phyloP scores from a whole-genome alignment of 92 coral and sea anemone genomes.

The Paragorgia papillata region DNA sequence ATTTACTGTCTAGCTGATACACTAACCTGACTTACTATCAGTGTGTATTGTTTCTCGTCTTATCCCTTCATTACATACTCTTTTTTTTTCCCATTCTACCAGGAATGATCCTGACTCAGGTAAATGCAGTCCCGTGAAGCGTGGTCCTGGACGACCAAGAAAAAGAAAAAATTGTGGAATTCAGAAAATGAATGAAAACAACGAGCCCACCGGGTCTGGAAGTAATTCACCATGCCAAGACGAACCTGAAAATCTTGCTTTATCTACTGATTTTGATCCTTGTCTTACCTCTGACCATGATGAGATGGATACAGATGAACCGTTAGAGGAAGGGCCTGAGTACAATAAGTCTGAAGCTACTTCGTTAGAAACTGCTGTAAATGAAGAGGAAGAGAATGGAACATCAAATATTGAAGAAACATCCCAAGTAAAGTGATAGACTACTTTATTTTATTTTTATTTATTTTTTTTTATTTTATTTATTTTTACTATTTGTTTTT shows the following conservation, averaged over 20 bases:
- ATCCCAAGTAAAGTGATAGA: not conserved
- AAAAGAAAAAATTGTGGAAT: constrained; percentile 90
- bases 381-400: constrained; percentile 16
- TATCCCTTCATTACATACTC: not conserved
- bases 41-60: too few relatives aligned
- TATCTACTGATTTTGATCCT: not conserved
- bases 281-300: constrained; percentile 6
- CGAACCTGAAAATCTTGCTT: not conserved
- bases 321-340: constrained; percentile 66
- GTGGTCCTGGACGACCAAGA: constrained; percentile 98
- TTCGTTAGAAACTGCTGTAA: constrained; percentile 14
- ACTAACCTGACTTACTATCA: too few relatives aligned
- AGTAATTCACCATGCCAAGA: constrained; percentile 1
- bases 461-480: not conserved
- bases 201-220: constrained; percentile 59
- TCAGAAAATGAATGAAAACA: constrained; percentile 63
- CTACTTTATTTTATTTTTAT: not conserved
- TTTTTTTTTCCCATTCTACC: not conserved
- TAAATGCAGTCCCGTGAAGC: constrained; percentile 79
- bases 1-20: too few relatives aligned
- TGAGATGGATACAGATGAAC: constrained; percentile 63
- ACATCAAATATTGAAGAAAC: not conserved
- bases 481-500: too few relatives aligned
- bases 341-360: constrained; percentile 54
- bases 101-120: constrained; percentile 66